Evolutionary conservation across 37 sponge, comb jelly and placozoan species (phyloP), one percentile per base, ranked within the genome.

Genomic region (Cladorhizidae sp.): DNA sequence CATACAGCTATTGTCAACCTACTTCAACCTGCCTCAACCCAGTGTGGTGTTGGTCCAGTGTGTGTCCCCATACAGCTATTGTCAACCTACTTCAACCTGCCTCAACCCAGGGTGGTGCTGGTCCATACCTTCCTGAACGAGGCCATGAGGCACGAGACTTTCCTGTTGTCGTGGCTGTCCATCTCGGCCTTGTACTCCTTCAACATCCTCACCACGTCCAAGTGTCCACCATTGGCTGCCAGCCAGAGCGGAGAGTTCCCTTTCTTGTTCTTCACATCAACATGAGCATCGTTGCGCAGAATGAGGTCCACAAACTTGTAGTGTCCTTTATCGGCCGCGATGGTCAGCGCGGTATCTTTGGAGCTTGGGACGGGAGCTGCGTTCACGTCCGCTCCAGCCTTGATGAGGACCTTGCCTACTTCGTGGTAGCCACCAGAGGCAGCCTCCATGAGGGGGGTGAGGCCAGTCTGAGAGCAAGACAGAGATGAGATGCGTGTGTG

Each of bases 391-490:
- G 96, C 96, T 42, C 93, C 96, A 56, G 80, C 81, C 8, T 64
- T 76, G 36, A 95, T 78, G n/a, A 95, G 90, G 32, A 95, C 88
- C 54, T 78, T 75, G 25, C 96, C 96, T 23, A 95, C 96, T 51
- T 95, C 96, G 64, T 88, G 84, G 80, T 92, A 92, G 55, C 96
- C 96, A 31, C 96, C 96, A 35, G 92, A 92, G 40, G 96, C 96
- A 42, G 96, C 96, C 72, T 95, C 96, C 96, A 95, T 95, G 26
- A 95, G 88, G 22, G 96, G 96, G 40, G 96, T 95, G 64, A 95
- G 72, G 25, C 96, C 96, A 72, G 96, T 95, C 93, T 89, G 71
- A 2, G 33, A n/a, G 37, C 8, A 21, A 52, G 35, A 59, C 31
- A 15, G 21, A 32, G 12, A 71, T 37, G 31, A 9, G 40, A 20